Evolutionary conservation across 64 coral and sea anemone species (phyloP).

Genomic region (Stichodactyla helianthus): DNA sequence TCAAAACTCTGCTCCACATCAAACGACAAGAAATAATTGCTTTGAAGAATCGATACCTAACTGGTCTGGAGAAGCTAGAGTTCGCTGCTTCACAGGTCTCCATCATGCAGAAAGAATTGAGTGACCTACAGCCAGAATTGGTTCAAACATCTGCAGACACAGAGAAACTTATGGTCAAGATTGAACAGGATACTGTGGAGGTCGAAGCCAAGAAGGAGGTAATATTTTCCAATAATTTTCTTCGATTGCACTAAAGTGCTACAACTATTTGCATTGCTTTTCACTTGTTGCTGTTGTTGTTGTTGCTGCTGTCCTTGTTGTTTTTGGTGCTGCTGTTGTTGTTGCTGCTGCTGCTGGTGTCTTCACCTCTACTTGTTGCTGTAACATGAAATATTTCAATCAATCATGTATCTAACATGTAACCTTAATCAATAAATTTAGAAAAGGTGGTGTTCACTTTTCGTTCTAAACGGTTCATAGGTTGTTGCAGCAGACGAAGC

Average conservation of each 20-base stretch:
- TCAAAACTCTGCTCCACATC: conserved; percentile 89
- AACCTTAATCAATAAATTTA: too few species aligned
- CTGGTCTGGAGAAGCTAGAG: conserved; percentile 90
- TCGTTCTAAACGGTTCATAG: conserved; percentile 8
- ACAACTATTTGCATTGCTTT: not conserved
- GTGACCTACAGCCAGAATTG: conserved; percentile 88
- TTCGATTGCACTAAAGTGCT: not conserved
- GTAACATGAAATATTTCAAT: not conserved
- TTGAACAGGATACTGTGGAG: conserved; percentile 97
- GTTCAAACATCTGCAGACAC: conserved; percentile 95
- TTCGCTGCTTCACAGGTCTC: conserved; percentile 98
- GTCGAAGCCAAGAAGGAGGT: conserved; percentile 99
- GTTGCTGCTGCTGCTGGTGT: not conserved
- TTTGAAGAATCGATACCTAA: conserved; percentile 80
- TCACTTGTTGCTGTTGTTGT: not conserved
- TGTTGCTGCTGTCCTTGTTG: not conserved
- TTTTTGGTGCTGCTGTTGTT: not conserved
- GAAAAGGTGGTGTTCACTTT: too few species aligned
- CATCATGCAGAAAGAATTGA: conserved; percentile 97
- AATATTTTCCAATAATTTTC: not conserved
- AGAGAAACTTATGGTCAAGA: conserved; percentile 93
- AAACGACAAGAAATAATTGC: conserved; percentile 94
- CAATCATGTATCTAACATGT: not conserved
- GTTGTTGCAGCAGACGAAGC: conserved; percentile 95
- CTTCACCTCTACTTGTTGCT: not conserved